A percentile compares a stretch with the other conserved stretches of the same genome.
These are phyloP conservation scores for Argyrosomus japonicus DNA, from an alignment of 2,113 vertebrate species.

Conservation along the genomic window DNA sequence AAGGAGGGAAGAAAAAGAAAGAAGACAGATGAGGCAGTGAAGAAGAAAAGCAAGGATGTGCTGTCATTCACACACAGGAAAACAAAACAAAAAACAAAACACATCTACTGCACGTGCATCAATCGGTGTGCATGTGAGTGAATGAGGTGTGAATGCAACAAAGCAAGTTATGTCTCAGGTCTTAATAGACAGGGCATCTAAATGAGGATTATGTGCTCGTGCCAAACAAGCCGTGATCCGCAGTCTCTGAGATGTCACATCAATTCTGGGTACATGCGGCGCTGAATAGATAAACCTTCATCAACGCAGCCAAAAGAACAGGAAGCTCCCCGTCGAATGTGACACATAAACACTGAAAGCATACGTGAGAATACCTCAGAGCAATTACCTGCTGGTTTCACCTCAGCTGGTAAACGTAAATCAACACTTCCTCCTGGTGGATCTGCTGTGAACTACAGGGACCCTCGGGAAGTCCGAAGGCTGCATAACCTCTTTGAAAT, in stretches of 20 bases:
- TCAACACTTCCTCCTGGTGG: slow-evolving; percentile 82
- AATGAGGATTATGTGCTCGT: slow-evolving; percentile 47
- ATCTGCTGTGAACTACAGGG: slow-evolving; percentile 60
- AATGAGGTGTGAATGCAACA: slow-evolving; percentile 32
- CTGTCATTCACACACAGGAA: slow-evolving; percentile 19
- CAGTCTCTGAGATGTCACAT: slow-evolving; percentile 52
- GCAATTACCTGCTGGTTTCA: slow-evolving; percentile 57
- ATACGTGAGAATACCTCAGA: slow-evolving; percentile 51
- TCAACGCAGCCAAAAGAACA: slow-evolving; percentile 51
- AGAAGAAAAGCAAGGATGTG: slow-evolving; percentile 9
- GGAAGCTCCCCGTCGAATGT: slow-evolving; percentile 37
- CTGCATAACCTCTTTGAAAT: background rate
- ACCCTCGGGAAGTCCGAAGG: background rate
- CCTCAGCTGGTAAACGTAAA: slow-evolving; percentile 45
- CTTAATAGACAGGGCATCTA: slow-evolving; percentile 36
- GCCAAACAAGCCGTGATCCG: slow-evolving; percentile 46
- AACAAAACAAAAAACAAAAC: slow-evolving; percentile 20
- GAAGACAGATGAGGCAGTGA: slow-evolving; percentile 31
- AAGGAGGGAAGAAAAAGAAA: slow-evolving; percentile 4
- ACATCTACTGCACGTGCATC: slow-evolving; percentile 7
- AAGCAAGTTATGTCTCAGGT: slow-evolving; percentile 32
- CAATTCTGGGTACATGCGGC: slow-evolving; percentile 15
- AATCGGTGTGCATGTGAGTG: background rate
- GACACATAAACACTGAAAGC: slow-evolving; percentile 46
- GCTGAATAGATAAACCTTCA: slow-evolving; percentile 61